Percentiles rank a stretch among this genome's conserved stretches.
phyloP scores from a whole-genome alignment of 2,797 vertebrate species.

The Notoglanidium macrostoma region DNA sequence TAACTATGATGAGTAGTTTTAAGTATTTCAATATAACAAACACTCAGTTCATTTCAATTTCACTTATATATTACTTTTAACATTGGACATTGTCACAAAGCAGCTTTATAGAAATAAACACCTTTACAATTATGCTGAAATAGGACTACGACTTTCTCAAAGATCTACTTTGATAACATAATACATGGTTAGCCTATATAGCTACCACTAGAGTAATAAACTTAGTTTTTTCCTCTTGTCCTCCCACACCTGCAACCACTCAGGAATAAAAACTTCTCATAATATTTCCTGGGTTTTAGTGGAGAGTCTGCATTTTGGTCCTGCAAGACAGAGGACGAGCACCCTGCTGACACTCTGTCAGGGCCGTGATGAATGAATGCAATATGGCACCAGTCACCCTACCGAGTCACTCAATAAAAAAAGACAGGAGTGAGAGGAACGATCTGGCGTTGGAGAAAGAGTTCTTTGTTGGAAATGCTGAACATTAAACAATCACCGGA shows the following conservation, averaged over 20 bases:
- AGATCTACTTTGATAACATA: not conserved
- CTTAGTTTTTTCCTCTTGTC: not conserved
- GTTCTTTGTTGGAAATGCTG: not conserved
- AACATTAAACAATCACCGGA: not conserved
- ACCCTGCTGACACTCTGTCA: conserved; percentile 67
- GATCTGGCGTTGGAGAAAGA: not conserved
- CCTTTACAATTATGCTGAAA: not conserved
- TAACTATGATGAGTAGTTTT: not conserved
- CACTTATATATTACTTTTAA: not conserved
- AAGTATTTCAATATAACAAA: not conserved
- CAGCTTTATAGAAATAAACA: not conserved
- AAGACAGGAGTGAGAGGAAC: conserved; percentile 3
- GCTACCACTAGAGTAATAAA: not conserved
- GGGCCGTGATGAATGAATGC: conserved; percentile 71
- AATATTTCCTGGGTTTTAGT: conserved; percentile 23
- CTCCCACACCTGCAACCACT: conserved; percentile 37
- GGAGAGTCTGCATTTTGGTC: conserved; percentile 8
- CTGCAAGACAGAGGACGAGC: conserved; percentile 61
- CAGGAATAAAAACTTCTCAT: conserved; percentile 15
- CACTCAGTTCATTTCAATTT: not conserved
- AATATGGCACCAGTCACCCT: conserved; percentile 67
- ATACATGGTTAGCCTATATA: not conserved
- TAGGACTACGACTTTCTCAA: not conserved
- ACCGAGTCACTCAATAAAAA: conserved; percentile 48
- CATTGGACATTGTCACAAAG: not conserved